A percentile compares a stretch with the other conserved stretches of the same genome.
phyloP scores from a whole-genome alignment of 2,888 invertebrate species.

The Tromatobia lineatoria region DNA sequence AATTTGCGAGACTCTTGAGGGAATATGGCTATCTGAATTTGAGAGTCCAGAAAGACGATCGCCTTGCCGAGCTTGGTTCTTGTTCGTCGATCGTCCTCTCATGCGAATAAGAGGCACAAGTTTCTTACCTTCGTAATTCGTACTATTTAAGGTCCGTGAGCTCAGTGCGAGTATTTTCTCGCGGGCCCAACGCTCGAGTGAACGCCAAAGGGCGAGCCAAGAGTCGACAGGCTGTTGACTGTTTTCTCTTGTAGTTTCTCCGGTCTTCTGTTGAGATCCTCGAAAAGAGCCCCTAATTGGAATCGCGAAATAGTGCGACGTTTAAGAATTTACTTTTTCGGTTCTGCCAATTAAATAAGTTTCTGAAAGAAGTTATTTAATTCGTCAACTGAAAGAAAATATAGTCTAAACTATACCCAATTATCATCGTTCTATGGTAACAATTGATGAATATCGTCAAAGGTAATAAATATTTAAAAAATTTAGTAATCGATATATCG shows the following conservation, averaged over 20 bases:
- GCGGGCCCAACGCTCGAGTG: conserved; percentile 6
- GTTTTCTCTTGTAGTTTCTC: conserved; percentile 15
- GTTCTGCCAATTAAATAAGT: not conserved
- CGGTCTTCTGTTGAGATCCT: conserved; percentile 24
- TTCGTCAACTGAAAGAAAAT: not conserved
- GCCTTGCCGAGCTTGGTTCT: conserved; percentile 14
- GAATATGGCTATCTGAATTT: conserved; percentile 13
- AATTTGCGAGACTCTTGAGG: not conserved
- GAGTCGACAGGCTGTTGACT: conserved; percentile 21
- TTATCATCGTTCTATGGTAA: not conserved
- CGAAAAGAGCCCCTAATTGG: conserved; percentile 59
- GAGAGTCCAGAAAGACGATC: not conserved
- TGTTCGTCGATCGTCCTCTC: conserved; percentile 12
- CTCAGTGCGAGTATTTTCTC: conserved; percentile 16
- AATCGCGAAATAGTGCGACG: conserved; percentile 12
- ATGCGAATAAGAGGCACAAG: conserved; percentile 47
- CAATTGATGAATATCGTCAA: not conserved
- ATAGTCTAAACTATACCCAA: not conserved
- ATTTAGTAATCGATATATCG: not conserved
- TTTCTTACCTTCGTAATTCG: conserved; percentile 51
- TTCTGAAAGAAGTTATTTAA: not conserved
- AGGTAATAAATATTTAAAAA: not conserved
- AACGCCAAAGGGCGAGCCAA: conserved; percentile 8
- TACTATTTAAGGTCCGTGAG: conserved; percentile 58
- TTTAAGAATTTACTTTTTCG: not conserved